Conservation (phyloP, 2,113 vertebrate species). For the Mus pahari region DNA sequence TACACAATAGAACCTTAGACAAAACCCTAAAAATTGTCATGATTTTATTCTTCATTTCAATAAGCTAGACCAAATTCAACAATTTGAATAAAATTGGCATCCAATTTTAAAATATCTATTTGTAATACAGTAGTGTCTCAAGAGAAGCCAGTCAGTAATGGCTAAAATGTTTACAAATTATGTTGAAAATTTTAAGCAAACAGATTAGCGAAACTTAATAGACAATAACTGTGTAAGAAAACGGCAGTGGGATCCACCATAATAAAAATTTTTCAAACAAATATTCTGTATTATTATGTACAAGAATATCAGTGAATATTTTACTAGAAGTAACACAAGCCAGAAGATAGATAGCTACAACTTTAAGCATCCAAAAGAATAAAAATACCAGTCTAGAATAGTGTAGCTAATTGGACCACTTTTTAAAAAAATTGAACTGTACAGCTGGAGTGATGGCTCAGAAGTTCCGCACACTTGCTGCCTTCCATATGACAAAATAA, state of each 20-base stretch:
- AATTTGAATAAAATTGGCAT: neutral
- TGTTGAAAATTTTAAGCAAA: conserved; percentile 23
- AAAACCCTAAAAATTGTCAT: neutral
- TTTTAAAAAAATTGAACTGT: neutral
- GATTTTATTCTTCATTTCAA: neutral
- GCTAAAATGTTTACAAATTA: neutral
- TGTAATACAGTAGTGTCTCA: neutral
- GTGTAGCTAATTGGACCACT: neutral
- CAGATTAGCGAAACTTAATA: neutral
- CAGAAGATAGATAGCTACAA: neutral
- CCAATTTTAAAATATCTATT: too few species aligned
- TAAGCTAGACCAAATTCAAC: too few species aligned
- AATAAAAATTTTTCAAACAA: neutral
- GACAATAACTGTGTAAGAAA: neutral
- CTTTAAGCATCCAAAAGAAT: neutral
- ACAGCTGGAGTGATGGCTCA: neutral
- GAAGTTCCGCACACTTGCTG: neutral
- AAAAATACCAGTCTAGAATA: neutral
- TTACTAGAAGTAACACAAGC: neutral
- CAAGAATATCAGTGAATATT: neutral
- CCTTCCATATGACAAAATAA: neutral
- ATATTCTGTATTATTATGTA: neutral
- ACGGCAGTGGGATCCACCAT: neutral
- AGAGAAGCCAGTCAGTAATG: neutral
- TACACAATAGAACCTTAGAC: neutral